Evolutionary conservation across 2,113 vertebrate species (phyloP).

Genomic region (Alethe castanea): DNA sequence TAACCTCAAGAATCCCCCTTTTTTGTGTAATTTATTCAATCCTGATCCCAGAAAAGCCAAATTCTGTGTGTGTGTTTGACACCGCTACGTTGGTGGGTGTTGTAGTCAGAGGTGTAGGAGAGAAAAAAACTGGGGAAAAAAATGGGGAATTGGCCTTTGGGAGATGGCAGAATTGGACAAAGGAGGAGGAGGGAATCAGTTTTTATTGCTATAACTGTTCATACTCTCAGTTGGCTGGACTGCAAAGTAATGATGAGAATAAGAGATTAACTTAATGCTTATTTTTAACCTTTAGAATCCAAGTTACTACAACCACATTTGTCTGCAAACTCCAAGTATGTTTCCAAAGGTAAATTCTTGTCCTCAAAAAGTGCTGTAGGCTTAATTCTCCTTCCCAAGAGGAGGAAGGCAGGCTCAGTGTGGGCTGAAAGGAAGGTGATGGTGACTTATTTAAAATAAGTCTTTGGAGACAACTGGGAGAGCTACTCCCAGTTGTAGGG

Average conservation of each 20-base stretch:
- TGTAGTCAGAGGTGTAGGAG: background rate
- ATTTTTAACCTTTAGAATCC: background rate
- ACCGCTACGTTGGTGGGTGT: background rate
- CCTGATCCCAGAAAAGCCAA: background rate
- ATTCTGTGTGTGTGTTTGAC: rapidly evolving
- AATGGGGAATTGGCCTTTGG: background rate
- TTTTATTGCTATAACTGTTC: background rate
- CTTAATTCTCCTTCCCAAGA: background rate
- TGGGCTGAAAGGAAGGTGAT: background rate
- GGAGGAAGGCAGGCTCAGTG: background rate
- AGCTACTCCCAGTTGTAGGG: background rate
- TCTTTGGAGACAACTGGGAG: background rate
- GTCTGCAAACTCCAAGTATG: background rate
- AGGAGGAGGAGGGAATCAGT: background rate
- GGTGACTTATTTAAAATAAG: background rate
- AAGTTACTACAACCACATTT: background rate
- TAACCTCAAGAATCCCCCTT: background rate
- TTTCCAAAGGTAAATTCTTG: background rate
- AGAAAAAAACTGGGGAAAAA: background rate
- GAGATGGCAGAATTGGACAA: background rate
- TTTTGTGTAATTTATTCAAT: background rate
- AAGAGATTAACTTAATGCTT: background rate
- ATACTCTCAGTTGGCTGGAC: background rate
- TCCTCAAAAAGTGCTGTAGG: background rate
- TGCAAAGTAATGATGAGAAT: background rate